phyloP scores from a whole-genome alignment of 2,113 vertebrate genomes.

The Calyptomena viridis region DNA sequence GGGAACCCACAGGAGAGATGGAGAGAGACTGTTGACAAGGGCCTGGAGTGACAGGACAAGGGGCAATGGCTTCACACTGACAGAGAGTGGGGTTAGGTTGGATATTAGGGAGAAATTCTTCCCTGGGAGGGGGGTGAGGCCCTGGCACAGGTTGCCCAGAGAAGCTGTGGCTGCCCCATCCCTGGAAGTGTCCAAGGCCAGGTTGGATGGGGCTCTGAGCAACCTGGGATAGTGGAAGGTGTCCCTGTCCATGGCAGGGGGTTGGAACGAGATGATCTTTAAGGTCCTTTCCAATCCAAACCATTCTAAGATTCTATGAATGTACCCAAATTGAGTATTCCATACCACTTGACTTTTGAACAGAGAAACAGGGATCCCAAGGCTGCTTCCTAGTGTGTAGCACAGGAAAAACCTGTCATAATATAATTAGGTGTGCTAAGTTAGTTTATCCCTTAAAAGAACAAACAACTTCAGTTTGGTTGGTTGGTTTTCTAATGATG shows the following conservation, averaged over 20 bases:
- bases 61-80: background rate
- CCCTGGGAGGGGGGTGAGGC: accelerated
- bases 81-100: accelerated
- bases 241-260: background rate
- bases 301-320: background rate
- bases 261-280: background rate
- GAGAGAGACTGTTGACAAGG: background rate
- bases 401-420: background rate
- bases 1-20: background rate
- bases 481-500: background rate
- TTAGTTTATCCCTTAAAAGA: background rate
- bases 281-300: background rate
- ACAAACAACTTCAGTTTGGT: background rate
- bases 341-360: background rate
- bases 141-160: background rate
- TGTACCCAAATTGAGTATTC: background rate
- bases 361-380: background rate
- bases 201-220: background rate
- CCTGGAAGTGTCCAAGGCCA: background rate
- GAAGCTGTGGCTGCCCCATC: background rate
- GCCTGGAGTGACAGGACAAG: background rate
- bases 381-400: background rate
- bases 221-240: accelerated
- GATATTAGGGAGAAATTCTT: background rate
- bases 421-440: background rate